phyloP scores from a whole-genome alignment of 2,797 vertebrate species.

The Falco biarmicus region DNA sequence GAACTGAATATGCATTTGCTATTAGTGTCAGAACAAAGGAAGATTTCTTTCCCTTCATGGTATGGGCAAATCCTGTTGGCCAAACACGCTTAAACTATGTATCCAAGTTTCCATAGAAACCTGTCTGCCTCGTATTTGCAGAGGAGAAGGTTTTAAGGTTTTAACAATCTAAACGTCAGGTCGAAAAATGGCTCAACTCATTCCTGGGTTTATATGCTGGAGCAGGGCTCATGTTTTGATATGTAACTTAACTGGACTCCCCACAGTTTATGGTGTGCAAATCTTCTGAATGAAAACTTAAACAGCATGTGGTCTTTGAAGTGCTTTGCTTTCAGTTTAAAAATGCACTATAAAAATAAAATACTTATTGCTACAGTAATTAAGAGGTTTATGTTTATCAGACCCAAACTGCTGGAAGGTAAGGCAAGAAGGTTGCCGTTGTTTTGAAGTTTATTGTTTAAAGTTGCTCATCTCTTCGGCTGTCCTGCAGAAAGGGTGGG shows the following conservation, averaged over 20 bases:
- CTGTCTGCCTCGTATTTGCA: background rate
- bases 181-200: background rate
- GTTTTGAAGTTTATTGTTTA: background rate
- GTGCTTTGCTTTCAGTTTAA: background rate
- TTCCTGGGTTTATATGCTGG: background rate
- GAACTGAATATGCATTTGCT: background rate
- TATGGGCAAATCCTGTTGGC: conserved; percentile 35
- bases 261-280: background rate
- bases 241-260: background rate
- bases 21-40: conserved; percentile 21
- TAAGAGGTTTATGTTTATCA: background rate
- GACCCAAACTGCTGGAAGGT: background rate
- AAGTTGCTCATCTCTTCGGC: background rate
- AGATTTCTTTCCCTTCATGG: conserved; percentile 43
- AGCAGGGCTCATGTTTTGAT: background rate
- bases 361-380: background rate
- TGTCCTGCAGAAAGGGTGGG: background rate
- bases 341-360: background rate
- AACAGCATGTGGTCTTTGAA: background rate
- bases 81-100: background rate
- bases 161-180: conserved; percentile 42
- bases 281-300: background rate
- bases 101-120: conserved; percentile 61
- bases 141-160: conserved; percentile 21
- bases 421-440: background rate